A percentile compares a stretch with the other conserved stretches of the same genome.
Conservation (phyloP, 2,797 vertebrate genomes). For the Cottoperca gobio region DNA sequence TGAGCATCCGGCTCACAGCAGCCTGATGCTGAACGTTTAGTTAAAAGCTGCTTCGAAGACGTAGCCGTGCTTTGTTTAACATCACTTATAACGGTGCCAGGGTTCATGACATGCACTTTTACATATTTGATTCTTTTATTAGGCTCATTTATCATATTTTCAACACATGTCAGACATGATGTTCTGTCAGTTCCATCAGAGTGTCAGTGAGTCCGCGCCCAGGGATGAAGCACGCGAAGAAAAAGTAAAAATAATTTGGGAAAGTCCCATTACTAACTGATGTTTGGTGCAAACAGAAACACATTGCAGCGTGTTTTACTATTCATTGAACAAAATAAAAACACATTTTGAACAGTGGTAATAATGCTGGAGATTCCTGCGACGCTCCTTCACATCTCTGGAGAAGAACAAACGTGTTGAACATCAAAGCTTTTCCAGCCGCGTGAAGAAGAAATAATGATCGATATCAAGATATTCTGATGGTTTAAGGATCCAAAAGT, state of each 20-base stretch:
- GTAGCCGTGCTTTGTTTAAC: background rate
- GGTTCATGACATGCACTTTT: background rate
- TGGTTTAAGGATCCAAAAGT: too few species aligned
- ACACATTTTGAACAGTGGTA: too few species aligned
- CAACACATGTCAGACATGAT: background rate
- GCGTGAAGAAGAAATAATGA: too few species aligned
- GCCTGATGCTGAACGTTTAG: background rate
- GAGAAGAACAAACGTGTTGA: too few species aligned
- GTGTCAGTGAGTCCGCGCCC: background rate
- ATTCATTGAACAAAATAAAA: constrained; percentile 4
- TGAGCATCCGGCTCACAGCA: background rate
- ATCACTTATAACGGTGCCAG: background rate
- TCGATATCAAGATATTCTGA: too few species aligned
- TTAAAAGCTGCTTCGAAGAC: background rate
- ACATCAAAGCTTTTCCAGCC: too few species aligned
- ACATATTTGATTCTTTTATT: background rate
- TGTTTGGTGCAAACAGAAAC: constrained; percentile 16
- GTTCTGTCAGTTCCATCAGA: background rate
- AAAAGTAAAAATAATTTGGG: constrained; percentile 17
- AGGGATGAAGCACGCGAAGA: background rate
- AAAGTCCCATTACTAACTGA: constrained; percentile 30
- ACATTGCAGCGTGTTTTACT: background rate
- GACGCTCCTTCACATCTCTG: too few species aligned
- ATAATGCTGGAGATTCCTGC: too few species aligned
- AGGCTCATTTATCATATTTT: background rate